phyloP scores from a whole-genome alignment of 2,113 vertebrate species.

The Notarius lentiginosus region DNA sequence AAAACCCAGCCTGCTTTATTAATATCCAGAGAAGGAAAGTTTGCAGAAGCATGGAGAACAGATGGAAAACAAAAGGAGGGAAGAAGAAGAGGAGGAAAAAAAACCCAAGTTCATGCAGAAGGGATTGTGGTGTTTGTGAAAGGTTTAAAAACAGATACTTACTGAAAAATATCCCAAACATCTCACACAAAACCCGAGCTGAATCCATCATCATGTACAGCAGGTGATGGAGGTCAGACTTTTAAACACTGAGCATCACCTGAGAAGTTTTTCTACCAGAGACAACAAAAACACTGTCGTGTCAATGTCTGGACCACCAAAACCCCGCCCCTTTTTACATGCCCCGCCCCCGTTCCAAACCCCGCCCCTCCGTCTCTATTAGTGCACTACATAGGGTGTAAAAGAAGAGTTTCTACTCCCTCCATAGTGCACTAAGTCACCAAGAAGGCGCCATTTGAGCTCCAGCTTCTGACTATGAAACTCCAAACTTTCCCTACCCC shows the following conservation, averaged over 20 bases:
- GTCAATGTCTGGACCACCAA: conserved; percentile 12
- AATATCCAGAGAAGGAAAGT: not conserved
- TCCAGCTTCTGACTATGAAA: conserved; percentile 11
- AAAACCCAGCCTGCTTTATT: not conserved
- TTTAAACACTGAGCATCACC: conserved; percentile 47
- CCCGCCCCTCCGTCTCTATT: not conserved
- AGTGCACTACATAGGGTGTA: not conserved
- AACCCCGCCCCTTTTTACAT: conserved; percentile 13
- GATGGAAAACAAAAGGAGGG: not conserved
- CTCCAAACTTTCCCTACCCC: conserved; percentile 23
- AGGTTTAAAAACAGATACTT: conserved; percentile 50
- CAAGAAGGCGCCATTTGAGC: not conserved
- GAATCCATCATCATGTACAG: not conserved
- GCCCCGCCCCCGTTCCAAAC: conserved; percentile 38
- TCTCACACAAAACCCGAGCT: conserved; percentile 37
- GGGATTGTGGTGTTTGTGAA: conserved; percentile 27
- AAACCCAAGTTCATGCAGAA: not conserved
- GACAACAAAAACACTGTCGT: conserved; percentile 42
- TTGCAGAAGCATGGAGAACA: not conserved
- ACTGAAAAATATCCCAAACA: conserved; percentile 63
- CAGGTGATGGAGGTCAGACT: conserved; percentile 8
- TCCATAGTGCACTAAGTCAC: not conserved
- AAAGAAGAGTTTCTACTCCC: not conserved
- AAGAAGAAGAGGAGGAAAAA: not conserved
- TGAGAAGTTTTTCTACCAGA: conserved; percentile 45